Evolutionary conservation across 2,113 vertebrate genomes (phyloP).

Genomic region (Trematomus loennbergii): DNA sequence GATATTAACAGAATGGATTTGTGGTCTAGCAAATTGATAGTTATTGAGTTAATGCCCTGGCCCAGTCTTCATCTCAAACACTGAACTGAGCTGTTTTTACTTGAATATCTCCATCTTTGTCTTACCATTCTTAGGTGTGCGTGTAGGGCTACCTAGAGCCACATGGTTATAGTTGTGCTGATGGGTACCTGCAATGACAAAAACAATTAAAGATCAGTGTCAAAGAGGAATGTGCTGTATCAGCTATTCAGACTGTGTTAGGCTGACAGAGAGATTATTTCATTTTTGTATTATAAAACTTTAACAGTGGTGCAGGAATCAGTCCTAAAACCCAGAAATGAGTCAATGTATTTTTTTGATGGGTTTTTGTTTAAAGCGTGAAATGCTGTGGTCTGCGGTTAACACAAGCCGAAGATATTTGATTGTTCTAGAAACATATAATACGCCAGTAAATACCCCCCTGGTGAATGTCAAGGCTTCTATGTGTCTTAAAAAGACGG

Average conservation of each 20-base stretch:
- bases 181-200: slow-evolving; percentile 93
- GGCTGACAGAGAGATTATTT: slow-evolving; percentile 40
- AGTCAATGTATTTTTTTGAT: too few species aligned
- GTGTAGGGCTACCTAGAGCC: slow-evolving; percentile 92
- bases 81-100: slow-evolving; percentile 19
- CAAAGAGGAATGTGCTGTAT: slow-evolving; percentile 53
- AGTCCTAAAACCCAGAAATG: too few species aligned
- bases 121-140: slow-evolving; percentile 98
- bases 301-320: too few species aligned
- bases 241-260: slow-evolving; percentile 40
- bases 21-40: slow-evolving; percentile 30
- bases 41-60: neutral
- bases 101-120: slow-evolving; percentile 28
- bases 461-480: too few species aligned
- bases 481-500: too few species aligned
- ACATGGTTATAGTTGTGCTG: slow-evolving; percentile 96
- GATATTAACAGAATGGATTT: slow-evolving; percentile 34
- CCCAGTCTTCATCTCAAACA: slow-evolving; percentile 6
- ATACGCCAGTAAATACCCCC: too few species aligned
- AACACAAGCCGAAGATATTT: too few species aligned
- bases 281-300: too few species aligned
- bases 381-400: too few species aligned
- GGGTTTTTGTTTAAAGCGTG: too few species aligned
- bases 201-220: slow-evolving; percentile 76
- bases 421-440: too few species aligned